These are phyloP conservation scores for Drosophila atripex DNA, from an alignment of 2,888 invertebrate species.

Conservation along the genomic window DNA sequence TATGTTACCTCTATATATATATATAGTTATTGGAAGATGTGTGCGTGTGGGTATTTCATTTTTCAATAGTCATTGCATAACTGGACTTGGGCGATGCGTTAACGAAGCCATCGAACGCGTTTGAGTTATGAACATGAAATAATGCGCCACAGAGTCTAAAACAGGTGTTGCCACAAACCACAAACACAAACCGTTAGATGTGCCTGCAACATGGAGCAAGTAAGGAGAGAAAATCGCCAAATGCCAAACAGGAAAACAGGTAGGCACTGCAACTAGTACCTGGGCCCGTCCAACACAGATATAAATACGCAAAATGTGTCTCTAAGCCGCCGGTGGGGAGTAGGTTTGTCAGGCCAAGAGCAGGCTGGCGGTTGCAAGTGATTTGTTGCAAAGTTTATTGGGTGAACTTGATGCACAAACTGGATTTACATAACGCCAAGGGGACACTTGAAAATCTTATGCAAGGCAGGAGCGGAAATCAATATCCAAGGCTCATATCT, in stretches of 20 bases:
- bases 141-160: slow-evolving; percentile 62
- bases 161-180: slow-evolving; percentile 66
- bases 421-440: slow-evolving; percentile 48
- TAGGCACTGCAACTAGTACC: slow-evolving; percentile 18
- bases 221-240: slow-evolving; percentile 11
- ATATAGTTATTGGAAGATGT: slow-evolving; percentile 1
- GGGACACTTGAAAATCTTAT: slow-evolving; percentile 16
- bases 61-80: slow-evolving; percentile 71
- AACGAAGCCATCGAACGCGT: slow-evolving; percentile 71
- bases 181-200: slow-evolving; percentile 54
- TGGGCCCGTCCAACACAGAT: slow-evolving; percentile 1
- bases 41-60: slow-evolving; percentile 44
- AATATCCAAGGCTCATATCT: neutral
- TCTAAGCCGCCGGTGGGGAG: slow-evolving; percentile 26
- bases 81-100: slow-evolving; percentile 77
- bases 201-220: slow-evolving; percentile 12
- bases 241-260: slow-evolving; percentile 52
- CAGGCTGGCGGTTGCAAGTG: slow-evolving; percentile 35
- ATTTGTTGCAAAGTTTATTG: slow-evolving; percentile 73
- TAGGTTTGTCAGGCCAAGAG: slow-evolving; percentile 40
- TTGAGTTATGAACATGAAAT: slow-evolving; percentile 79
- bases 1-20: slow-evolving; percentile 40
- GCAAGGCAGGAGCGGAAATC: neutral
- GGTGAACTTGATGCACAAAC: slow-evolving; percentile 75
- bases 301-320: slow-evolving; percentile 54